Evolutionary conservation across 2,113 vertebrate species (phyloP), one percentile per base, ranked within the genome.

Genomic region (Myrmecophaga tridactyla): DNA sequence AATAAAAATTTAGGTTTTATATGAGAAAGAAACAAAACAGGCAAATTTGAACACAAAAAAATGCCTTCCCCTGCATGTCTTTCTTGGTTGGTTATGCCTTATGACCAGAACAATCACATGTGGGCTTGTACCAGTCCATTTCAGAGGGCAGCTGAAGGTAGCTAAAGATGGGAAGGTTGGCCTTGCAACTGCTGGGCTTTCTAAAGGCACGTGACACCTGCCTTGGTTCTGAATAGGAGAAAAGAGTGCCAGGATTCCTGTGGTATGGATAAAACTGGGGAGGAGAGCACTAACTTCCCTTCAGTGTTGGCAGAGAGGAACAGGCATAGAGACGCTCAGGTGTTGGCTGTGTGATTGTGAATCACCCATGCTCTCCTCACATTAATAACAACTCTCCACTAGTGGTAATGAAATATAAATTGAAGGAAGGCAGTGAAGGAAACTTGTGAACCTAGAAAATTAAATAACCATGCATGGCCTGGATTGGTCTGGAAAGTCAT

Each of bases 401-500:
- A 41, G 36, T 56, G 56, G 23, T 27, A 58, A 90, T 73, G 48
- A 93, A 81, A 78, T 63, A 67, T 13, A 78, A 91, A 25, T 76
- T 41, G 13, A 88, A 88, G 39, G 48, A 67, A 85, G 56, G 96
- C 84, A 46, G 36, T 41, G 77, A 81, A 23, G 27, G 36, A 58
- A 89, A 84, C 51, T 84, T 89, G 39, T 85, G 72, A 95, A 25
- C 48, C 12, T 94, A 43, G 48, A 90, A 96, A 97, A 96, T 36
- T 41, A 11, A 96, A 20, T 82, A 92, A 85, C 69, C 53, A 76
- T 94, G 56, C 31, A 7, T 94, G 86, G 89, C 67, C 89, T 95
- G 67, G 81, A 96, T 39, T 91, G 2, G 69, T 86, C 56, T 92
- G 75, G 80, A 96, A 97, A 96, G 62, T 86, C 51, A 73, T 92